These are phyloP conservation scores for Poecile montanus DNA, from an alignment of 2,797 vertebrate species.

Conservation along the genomic window DNA sequence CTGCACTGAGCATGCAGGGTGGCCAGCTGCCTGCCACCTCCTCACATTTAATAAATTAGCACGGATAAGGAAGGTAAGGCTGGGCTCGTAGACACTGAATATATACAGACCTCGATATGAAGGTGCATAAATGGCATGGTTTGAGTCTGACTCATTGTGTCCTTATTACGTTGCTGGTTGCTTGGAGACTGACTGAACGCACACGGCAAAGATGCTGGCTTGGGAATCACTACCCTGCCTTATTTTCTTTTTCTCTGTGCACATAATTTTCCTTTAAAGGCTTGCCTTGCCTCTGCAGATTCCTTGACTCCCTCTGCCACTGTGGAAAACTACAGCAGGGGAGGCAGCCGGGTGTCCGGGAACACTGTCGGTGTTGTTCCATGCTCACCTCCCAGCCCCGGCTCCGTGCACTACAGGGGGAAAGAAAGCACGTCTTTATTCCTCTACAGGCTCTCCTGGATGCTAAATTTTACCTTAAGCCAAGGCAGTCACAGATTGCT, in stretches of 20 bases:
- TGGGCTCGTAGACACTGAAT: background rate
- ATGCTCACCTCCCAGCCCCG: slow-evolving; percentile 62
- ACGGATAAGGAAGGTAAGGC: background rate
- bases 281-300: slow-evolving; percentile 27
- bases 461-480: slow-evolving; percentile 64
- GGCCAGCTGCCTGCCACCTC: background rate
- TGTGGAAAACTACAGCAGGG: slow-evolving; percentile 78
- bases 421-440: slow-evolving; percentile 80
- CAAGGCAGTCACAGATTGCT: slow-evolving; percentile 75
- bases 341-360: slow-evolving; percentile 56
- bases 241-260: slow-evolving; percentile 51
- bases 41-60: background rate
- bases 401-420: background rate
- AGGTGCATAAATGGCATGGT: background rate
- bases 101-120: background rate
- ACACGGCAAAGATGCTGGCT: background rate
- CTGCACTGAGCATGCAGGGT: rapidly evolving
- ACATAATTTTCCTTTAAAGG: slow-evolving; percentile 66
- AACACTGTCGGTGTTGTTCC: slow-evolving; percentile 81
- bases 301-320: slow-evolving; percentile 18
- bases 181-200: slow-evolving; percentile 47
- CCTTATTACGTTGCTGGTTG: slow-evolving; percentile 14
- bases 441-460: slow-evolving; percentile 47
- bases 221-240: background rate
- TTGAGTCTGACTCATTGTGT: slow-evolving; percentile 36